Conservation (phyloP, 2,113 vertebrate species). For the Xiphias gladius region DNA sequence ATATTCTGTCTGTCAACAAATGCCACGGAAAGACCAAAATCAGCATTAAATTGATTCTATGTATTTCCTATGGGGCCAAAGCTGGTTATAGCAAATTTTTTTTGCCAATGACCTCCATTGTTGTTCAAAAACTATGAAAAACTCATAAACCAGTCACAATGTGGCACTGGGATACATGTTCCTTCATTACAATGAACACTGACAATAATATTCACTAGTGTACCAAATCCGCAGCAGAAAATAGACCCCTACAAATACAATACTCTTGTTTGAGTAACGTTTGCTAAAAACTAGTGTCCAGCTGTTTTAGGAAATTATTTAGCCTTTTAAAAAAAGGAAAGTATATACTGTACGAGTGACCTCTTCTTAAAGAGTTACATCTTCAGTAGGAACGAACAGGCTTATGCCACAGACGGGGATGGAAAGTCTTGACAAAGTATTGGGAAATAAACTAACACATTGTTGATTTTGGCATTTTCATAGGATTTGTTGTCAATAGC, state of each 20-base stretch:
- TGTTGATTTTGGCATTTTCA: background rate
- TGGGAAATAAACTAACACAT: background rate
- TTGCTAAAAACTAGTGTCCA: background rate
- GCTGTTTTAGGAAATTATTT: background rate
- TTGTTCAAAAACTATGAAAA: background rate
- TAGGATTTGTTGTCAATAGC: background rate
- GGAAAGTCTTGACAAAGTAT: background rate
- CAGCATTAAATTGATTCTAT: background rate
- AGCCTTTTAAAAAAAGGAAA: background rate
- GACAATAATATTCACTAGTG: background rate
- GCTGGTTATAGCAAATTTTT: background rate
- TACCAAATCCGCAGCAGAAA: background rate
- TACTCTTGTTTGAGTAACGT: no score
- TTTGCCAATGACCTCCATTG: background rate
- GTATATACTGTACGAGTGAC: background rate
- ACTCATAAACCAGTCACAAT: background rate
- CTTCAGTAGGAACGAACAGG: background rate
- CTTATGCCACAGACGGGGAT: background rate
- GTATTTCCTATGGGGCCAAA: background rate
- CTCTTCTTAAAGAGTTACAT: background rate
- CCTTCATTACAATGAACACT: background rate
- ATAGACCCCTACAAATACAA: no score
- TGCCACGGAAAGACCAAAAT: background rate
- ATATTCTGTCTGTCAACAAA: constrained; percentile 4
- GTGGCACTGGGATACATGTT: background rate